Evolutionary conservation across 2,113 vertebrate species (phyloP), one percentile per base, ranked within the genome.

Genomic region (Falcunculus frontatus): DNA sequence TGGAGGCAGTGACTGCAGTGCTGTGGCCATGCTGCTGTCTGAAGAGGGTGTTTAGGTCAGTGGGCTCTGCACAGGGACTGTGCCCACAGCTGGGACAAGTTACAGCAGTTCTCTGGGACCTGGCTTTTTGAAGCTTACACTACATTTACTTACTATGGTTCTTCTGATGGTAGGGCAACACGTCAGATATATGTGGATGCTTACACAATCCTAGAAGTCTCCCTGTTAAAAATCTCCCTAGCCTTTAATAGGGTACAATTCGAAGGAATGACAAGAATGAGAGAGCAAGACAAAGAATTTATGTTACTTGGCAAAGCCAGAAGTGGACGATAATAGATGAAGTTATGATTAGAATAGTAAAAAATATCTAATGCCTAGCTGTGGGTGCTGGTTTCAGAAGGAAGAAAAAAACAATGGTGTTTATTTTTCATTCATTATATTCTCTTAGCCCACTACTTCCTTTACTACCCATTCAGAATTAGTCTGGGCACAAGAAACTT

Each of bases 31-130:
- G 26, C 70, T 70, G 85, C 85, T 15, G 0, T 1, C 55, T 42
- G 55, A 13, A n/a, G 16, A 2, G 10, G 6, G 9, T 1, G 14
- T 1, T 32, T 5, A 1, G 57, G 30, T 39, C 73, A 26, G 4
- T 1, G n/a, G 53, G 50, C 22, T 77, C 50, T 47, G 69, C 50
- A 11, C 27, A 30, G 37, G 29, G 57, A 12, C 37, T 3, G 4
- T 1, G 10, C 22, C 44, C 42, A 25, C 35, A 52, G 15, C 41
- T 50, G 50, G 53, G 26, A 67, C n/a, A 15, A 9, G 15, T 16
- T 17, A 42, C 2, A 7, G 79, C 60, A 37, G 5, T 3, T 27
- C 63, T 81, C 78, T 59, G 32, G 18, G 14, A 49, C 73, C 37
- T 35, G 50, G 11, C 56, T 82, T 42, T 56, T 35, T 32, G 68